Base-by-base conservation (phyloP, 2,888 invertebrate genomes). In the Agrotis clavis region DNA sequence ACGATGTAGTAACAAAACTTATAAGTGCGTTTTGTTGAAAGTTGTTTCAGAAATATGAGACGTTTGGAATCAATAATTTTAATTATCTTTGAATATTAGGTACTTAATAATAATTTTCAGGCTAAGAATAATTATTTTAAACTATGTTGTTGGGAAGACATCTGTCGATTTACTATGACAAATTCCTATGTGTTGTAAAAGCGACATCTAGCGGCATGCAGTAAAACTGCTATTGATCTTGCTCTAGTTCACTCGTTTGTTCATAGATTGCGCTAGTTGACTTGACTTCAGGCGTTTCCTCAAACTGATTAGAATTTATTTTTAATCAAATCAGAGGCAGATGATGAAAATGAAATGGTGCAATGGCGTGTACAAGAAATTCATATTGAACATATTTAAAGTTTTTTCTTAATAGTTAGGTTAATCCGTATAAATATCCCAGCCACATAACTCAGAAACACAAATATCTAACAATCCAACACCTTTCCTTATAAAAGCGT, bases 381-480 rank as follows among this genome's bases (percentile, higher is more conserved):
- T 25, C n/a, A n/a, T 25, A 2, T 25, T 25, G 25, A 2, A 25
- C 25, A 25, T 25, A 25, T 25, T 25, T 11, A 59, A 63, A 56
- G 30, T 4, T 30, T 30, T 4, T 30, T 30, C 30, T 30, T 4
- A 30, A 4, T 30, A 30, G 3, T 30, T 5, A 30, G 2, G 35
- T 56, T 21, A 13, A 30, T 48, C n/a, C 48, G 48, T 67, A 13
- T n/a, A n/a, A n/a, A n/a, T 54, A 65, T 45, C 53, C 21, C 63
- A 70, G 47, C 4, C 41, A 41, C 70, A 25, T 66, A 62, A 54
- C 47, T 70, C 66, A 67, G 68, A 73, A 82, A 77, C 73, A 71
- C 67, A 69, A 77, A 77, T 79, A 69, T 45, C 60, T 48, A 83
- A 85, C 86, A 88, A 85, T 87, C 83, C 86, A 83, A 86, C 89